Base-by-base conservation (phyloP, 2,113 vertebrate species). In the Bungarus multicinctus region DNA sequence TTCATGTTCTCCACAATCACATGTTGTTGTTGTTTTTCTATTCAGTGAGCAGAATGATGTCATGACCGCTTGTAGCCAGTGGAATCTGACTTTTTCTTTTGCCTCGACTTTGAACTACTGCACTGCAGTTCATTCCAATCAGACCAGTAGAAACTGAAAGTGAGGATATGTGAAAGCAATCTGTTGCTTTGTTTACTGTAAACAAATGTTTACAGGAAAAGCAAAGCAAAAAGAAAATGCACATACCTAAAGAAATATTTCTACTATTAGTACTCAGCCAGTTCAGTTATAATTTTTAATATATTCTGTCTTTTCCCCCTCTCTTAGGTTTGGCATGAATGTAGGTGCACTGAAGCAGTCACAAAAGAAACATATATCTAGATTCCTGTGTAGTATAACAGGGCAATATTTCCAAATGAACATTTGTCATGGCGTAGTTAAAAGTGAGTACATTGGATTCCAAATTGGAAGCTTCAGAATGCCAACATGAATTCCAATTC, bases 401-500 rank as follows among this genome's bases (percentile, higher is more conserved):
- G 45, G 60, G 58, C 23, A 88, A 88, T 39, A 88, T 92, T 74
- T 92, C 86, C 57, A 92, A 88, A 54, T 69, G 47, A 92, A 88
- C 86, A 74, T 92, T 88, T 92, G 91, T 8, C 74, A 60, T 88
- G 58, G 91, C 7, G 30, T 30, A 54, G 47, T 88, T 88, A 88
- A 69, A 64, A 39, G 47, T 52, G 12, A 47, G 25, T 53, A 52
- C 22, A 54, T 30, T 30, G 14, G 86, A 50, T 69, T 92, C 86
- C 91, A 92, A 88, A 60, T 88, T 88, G 86, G 86, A 92, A 92
- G 88, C 50, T 88, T 69, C 91, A 92, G n/a, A 2, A 20, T 69
- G 86, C 50, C 25, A 27, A 45, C 45, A n/a, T 30, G 43, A 57
- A 92, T 92, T 88, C 85, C 30, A 92, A 87, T 88, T 27, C 1